A percentile compares a stretch with the other conserved stretches of the same genome.
phyloP scores from a whole-genome alignment of 1,140 invertebrate genomes.

The Diuraphis noxia region DNA sequence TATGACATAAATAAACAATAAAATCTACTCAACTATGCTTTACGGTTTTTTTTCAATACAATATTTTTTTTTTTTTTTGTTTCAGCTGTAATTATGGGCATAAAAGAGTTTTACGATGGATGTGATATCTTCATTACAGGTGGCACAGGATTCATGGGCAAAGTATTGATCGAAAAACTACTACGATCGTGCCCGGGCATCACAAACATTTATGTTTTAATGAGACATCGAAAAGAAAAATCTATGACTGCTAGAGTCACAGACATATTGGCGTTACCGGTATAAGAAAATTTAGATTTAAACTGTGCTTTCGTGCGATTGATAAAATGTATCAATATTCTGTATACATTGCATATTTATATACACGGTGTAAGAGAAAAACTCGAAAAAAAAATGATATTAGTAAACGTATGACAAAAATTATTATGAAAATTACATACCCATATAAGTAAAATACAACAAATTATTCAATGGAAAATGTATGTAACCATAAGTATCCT shows the following conservation, averaged over 20 bases:
- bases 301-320: not conserved
- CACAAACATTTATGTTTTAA: conserved; percentile 71
- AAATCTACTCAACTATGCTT: not conserved
- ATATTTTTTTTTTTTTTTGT: not conserved
- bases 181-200: conserved; percentile 64
- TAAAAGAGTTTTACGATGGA: conserved; percentile 61
- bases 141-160: conserved; percentile 65
- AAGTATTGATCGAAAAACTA: conserved; percentile 70
- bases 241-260: conserved; percentile 59
- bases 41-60: too few species aligned
- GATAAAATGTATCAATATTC: not conserved
- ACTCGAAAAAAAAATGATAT: too few species aligned
- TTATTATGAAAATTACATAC: too few species aligned
- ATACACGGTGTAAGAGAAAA: too few species aligned
- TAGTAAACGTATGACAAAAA: too few species aligned
- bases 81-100: not conserved
- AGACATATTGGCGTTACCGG: conserved; percentile 64
- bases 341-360: too few species aligned
- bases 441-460: too few species aligned
- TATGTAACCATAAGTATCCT: too few species aligned
- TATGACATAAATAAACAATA: too few species aligned
- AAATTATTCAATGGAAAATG: too few species aligned
- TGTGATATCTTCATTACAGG: conserved; percentile 61
- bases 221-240: conserved; percentile 72
- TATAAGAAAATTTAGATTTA: not conserved